Evolutionary conservation across 2,888 invertebrate species (phyloP), one percentile per base, ranked within the genome.

Genomic region (Lycia hirtaria): DNA sequence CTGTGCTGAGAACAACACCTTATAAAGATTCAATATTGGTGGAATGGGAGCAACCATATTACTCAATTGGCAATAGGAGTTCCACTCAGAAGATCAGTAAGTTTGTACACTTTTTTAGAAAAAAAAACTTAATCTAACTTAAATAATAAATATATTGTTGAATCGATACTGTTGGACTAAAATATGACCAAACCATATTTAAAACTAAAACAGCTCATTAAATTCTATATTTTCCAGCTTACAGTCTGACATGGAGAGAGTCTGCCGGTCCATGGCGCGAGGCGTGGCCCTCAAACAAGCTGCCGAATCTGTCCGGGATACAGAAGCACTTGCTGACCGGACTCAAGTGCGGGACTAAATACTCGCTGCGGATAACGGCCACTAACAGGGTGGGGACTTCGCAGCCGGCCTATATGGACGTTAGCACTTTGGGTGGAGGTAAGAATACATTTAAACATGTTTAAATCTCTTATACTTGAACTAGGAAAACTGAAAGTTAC

Each of bases 341-440:
- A 0, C 92, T 98, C 10, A 95, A 95, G 73, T 98, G 98, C 80
- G 98, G 98, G 14, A 96, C 96, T 7, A 94, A 94, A 64, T 98
- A 98, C 77, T 94, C 96, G 56, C 93, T 97, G 61, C 94, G 96
- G 77, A 93, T 98, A 72, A 95, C 96, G 0, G 97, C 97, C 0
- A 95, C 95, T 48, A 98, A 97, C 85, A 93, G 94, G 68, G 96
- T 97, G 3, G 98, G 97, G 3, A 94, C 95, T 37, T 97, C 97
- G 9, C 94, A 95, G 65, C 94, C 96, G 0, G 92, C 93, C 2
- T 89, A 95, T 60, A 85, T 93, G 58, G 94, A 95, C 37, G 91
- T 93, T 56, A 95, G 94, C 73, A 92, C 92, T 41, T 89, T 94
- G 19, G 95, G 95, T 1, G 91, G 92, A 76, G 93, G 95, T 80